Percentiles rank a stretch among this genome's conserved stretches.
phyloP scores from a whole-genome alignment of 2,888 invertebrate genomes.

The Mactromeris polynyma region DNA sequence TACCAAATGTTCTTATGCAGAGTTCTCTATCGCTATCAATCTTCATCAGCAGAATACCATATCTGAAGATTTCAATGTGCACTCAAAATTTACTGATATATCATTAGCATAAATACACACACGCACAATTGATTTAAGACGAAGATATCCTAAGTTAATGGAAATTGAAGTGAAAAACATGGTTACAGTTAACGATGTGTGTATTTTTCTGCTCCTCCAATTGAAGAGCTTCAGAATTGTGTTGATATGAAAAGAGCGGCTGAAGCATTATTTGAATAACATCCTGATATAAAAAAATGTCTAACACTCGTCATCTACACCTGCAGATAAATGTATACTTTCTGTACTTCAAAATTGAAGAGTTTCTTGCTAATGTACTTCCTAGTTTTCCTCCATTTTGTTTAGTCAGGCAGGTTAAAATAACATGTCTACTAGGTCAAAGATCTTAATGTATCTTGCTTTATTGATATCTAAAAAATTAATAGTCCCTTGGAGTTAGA shows the following conservation, averaged over 20 bases:
- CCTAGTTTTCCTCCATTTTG: neutral
- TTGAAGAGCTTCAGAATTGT: neutral
- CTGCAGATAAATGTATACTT: neutral
- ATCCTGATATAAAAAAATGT: neutral
- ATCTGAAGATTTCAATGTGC: neutral
- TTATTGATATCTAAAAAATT: neutral
- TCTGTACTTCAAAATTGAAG: conserved; percentile 12
- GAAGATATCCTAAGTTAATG: neutral
- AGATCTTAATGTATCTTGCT: neutral
- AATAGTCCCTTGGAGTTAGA: neutral
- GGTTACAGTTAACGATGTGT: neutral
- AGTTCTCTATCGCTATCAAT: neutral
- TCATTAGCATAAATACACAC: neutral
- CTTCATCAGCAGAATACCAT: neutral
- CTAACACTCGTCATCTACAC: neutral
- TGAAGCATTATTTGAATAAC: neutral
- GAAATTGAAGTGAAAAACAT: neutral
- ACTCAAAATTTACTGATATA: neutral
- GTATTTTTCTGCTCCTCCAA: neutral
- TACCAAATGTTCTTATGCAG: too few species aligned
- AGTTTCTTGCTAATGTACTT: neutral
- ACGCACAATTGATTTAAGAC: neutral
- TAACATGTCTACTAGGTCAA: conserved; percentile 8
- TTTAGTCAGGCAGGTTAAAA: neutral
- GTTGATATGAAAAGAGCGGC: neutral